phyloP scores from a whole-genome alignment of 2,888 invertebrate genomes.

The Halocaridina rubra region DNA sequence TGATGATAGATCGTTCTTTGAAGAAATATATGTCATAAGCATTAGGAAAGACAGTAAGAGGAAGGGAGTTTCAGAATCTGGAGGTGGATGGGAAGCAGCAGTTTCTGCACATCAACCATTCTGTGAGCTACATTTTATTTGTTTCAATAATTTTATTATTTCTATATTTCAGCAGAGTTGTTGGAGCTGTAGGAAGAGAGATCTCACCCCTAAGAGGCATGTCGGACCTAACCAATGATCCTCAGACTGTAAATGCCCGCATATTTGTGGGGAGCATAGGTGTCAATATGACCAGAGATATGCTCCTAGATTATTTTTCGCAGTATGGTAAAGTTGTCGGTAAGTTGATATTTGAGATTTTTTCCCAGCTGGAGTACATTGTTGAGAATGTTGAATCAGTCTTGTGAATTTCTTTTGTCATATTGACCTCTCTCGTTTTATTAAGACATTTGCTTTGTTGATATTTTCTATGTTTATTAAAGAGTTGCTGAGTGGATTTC shows the following conservation, averaged over 20 bases:
- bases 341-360: conserved; percentile 24
- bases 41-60: too few species aligned
- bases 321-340: conserved; percentile 58
- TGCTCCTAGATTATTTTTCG: conserved; percentile 53
- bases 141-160: neutral
- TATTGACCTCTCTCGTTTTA: neutral
- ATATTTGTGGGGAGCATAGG: conserved; percentile 61
- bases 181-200: conserved; percentile 26
- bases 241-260: conserved; percentile 52
- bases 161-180: neutral
- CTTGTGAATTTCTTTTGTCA: neutral
- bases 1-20: too few species aligned
- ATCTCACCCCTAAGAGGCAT: conserved; percentile 32
- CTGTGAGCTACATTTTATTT: neutral
- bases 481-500: too few species aligned
- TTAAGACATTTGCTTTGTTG: neutral
- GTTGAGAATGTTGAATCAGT: too few species aligned
- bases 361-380: too few species aligned
- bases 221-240: conserved; percentile 54
- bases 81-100: too few species aligned
- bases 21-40: too few species aligned
- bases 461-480: neutral
- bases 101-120: too few species aligned
- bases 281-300: conserved; percentile 47
- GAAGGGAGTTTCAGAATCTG: too few species aligned